Evolutionary conservation across 1,140 invertebrate species (phyloP).

Genomic region (Micrasema longulum): DNA sequence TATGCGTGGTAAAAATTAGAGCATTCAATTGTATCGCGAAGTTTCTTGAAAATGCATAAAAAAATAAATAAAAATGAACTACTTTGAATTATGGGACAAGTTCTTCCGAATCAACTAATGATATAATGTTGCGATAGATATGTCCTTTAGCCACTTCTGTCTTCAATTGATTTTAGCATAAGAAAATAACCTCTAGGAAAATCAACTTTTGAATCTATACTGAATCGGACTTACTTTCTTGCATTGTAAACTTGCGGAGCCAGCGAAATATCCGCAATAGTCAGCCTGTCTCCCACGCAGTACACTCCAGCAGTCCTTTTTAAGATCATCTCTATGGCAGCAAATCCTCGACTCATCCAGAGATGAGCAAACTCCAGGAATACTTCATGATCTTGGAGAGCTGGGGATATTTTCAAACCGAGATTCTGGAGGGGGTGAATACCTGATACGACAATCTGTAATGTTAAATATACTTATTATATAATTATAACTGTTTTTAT

Average conservation of each 20-base stretch:
- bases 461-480: conserved; percentile 59
- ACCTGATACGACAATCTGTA: conserved; percentile 85
- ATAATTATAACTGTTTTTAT: too few relatives aligned
- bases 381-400: conserved; percentile 78
- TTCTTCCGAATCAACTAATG: too few relatives aligned
- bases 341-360: conserved; percentile 87
- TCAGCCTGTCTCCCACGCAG: conserved; percentile 91
- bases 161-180: too few relatives aligned
- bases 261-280: conserved; percentile 94
- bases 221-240: conserved; percentile 70
- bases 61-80: too few relatives aligned
- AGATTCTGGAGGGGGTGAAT: conserved; percentile 96
- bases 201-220: too few relatives aligned
- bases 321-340: conserved; percentile 86
- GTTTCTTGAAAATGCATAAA: too few relatives aligned
- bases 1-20: too few relatives aligned
- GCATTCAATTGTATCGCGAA: too few relatives aligned
- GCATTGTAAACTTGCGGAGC: conserved; percentile 93
- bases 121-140: too few relatives aligned
- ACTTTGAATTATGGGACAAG: too few relatives aligned
- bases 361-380: conserved; percentile 87
- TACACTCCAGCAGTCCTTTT: conserved; percentile 86
- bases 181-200: too few relatives aligned
- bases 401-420: conserved; percentile 80
- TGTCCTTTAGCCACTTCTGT: too few relatives aligned